phyloP scores from a whole-genome alignment of 2,797 vertebrate genomes.

The Margarornis squamiger region DNA sequence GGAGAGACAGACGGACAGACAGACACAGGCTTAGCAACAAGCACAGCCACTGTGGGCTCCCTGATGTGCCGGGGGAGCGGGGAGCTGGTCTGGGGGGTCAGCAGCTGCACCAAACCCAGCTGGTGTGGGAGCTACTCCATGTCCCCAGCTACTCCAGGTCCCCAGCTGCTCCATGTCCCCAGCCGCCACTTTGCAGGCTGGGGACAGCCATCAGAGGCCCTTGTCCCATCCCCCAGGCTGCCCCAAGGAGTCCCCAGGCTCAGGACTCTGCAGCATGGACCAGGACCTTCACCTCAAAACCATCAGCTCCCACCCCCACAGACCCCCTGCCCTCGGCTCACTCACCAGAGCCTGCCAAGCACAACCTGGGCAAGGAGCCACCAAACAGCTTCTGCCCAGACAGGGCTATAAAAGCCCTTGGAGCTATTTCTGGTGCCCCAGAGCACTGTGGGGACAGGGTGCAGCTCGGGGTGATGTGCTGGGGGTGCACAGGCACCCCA shows the following conservation, averaged over 20 bases:
- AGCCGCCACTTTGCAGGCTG: neutral
- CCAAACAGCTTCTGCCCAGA: neutral
- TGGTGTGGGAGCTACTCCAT: accelerated
- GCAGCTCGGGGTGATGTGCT: accelerated
- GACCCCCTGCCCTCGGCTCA: neutral
- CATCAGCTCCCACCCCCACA: accelerated
- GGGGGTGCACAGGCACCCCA: neutral
- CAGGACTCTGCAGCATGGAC: accelerated
- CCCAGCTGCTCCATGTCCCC: neutral
- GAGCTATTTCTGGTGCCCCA: neutral
- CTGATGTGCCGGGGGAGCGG: accelerated
- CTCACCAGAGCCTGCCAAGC: neutral
- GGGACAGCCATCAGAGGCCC: neutral
- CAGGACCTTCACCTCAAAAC: neutral
- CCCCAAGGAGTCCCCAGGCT: accelerated
- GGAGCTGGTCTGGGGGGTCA: neutral
- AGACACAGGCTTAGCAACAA: neutral
- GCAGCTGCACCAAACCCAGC: accelerated
- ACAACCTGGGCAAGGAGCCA: neutral
- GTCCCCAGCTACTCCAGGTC: neutral
- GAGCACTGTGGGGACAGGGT: accelerated
- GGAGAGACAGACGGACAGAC: neutral
- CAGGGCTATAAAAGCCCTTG: neutral
- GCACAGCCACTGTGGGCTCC: accelerated
- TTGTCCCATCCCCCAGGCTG: neutral